Base-by-base conservation (phyloP, 2,797 vertebrate genomes). In the Rhinogobio ventralis region DNA sequence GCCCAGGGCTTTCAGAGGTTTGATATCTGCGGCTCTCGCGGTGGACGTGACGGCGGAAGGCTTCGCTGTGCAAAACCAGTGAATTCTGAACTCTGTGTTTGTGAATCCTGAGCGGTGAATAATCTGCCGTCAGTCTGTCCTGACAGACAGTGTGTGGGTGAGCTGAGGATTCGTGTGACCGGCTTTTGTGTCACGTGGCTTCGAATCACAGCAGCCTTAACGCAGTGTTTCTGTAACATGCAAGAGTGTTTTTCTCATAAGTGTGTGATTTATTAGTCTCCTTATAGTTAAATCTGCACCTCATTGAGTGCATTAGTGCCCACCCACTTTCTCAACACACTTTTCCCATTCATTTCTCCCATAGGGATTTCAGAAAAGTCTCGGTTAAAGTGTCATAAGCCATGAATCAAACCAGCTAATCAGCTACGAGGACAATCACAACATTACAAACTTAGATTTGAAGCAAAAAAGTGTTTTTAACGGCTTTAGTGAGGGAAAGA, bases 141-240 rank as follows among this genome's bases (percentile, higher is more conserved):
- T 78, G 81, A 85, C 72, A 71, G 87, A 84, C 76, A 86, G 77
- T 19, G 36, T 51, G 87, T 88, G 82, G 82, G 82, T 72, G 87
- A 82, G 67, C 25, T 39, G 82, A 55, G 57, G 67, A 39, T 78
- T 62, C 39, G 60, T 79, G 60, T 69, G 85, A 82, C 76, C 67
- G 42, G 25, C 81, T 80, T 28, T 81, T 68, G 25, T 42, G 74
- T 73, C 67, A 74, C 51, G 46, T 49, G 45, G 36, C 39, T 49
- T n/a, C 11, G 51, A 33, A 28, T 79, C 57, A n/a, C 73, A 76
- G 73, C 73, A 39, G 51, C 8, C 7, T 5, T 6, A n/a, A 42
- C 3, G 46, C 49, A 7, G 67, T 3, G 3, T 55, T 71, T 53
- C 14, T 69, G 46, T 6, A 53, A 51, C 64, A 57, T 9, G 55